Evolutionary conservation across 2,797 vertebrate genomes (phyloP), one percentile per base, ranked within the genome.

Genomic region (Phalloptychus januarius): DNA sequence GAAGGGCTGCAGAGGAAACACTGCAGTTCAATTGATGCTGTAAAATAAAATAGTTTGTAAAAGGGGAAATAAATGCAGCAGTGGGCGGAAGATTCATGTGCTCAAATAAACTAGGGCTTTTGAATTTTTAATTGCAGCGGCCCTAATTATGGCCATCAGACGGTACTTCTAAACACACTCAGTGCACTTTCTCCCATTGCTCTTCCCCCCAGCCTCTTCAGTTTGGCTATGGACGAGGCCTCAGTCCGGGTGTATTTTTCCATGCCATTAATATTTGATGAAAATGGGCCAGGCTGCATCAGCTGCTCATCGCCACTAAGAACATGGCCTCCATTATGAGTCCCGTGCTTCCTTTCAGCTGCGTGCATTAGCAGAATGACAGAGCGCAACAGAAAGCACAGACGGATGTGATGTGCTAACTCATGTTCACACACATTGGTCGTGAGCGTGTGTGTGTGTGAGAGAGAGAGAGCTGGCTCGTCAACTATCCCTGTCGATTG

Each of bases 241-340:
- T 91, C 88, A 95, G 97, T 96, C 96, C 95, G 93, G 96, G 97
- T 97, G 97, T 97, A 97, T 97, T 98, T 98, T 98, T 99, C 97
- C 97, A 96, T 97, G 96, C 96, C 97, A 98, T 99, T 98, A 99
- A 99, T 99, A 99, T 99, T 99, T 99, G 97, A 99, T 99, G 97
- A 97, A 99, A 99, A 99, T 99, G 97, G 97, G 97, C 97, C 96
- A 95, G 97, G 97, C 97, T 96, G 97, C 97, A 97, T 98, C 97
- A 99, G 97, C 98, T 98, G 97, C 97, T 97, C 96, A 96, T 95
- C 94, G 95, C 93, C 96, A 96, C 96, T 96, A 95, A 97, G 94
- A 97, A 97, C 96, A 96, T 95, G 96, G 96, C 97, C 97, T 97
- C 96, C 97, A 98, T 99, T 98, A 98, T 96, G 96, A 97, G 97